Base-by-base conservation (phyloP, 2,797 vertebrate genomes). In the Smutsia gigantea region DNA sequence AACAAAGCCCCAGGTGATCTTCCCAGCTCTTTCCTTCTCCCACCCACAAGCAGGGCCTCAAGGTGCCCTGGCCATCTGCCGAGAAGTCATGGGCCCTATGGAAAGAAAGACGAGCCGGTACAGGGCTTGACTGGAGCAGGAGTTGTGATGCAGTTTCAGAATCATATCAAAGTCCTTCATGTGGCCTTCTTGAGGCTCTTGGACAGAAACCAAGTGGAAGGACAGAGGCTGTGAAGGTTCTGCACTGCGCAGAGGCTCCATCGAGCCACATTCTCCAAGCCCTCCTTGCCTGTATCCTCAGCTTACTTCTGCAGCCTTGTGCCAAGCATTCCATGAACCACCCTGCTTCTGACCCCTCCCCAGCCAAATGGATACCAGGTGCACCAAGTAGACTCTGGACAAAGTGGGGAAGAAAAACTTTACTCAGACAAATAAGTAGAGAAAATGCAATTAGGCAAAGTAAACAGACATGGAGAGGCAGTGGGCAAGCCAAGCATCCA, bases 281-380 rank as follows among this genome's bases (percentile, higher is more conserved):
- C 49, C 75, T 93, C 49, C 49, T 39, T 55, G 42, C 34, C n/a
- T 72, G 42, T 91, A 95, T 77, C 74, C 85, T 88, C 63, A 3
- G 1, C 83, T 21, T 21, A 19, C 39, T 92, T 63, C 68, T 93
- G 31, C 59, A 97, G 63, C 87, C 75, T 42, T 4, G 68, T 85
- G 95, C 95, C 97, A 96, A 95, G 87, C 78, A 69, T 89, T 96
- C 97, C 97, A 95, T 96, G 97, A 97, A 92, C 87, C 81, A 87
- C 46, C 14, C 21, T 13, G 78, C 84, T 90, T 39, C 69, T 4
- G 1, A 69, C 39, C 77, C 55, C 64, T 87, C 0, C 0, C 63
- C 82, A 86, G 78, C 85, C 96, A 96, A 96, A 97, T 69, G 23
- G 94, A 95, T 95, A 95, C 96, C 97, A 98, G 97, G 98, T 98